Conservation (phyloP, 2,113 vertebrate species). For the Platysteira castanea region DNA sequence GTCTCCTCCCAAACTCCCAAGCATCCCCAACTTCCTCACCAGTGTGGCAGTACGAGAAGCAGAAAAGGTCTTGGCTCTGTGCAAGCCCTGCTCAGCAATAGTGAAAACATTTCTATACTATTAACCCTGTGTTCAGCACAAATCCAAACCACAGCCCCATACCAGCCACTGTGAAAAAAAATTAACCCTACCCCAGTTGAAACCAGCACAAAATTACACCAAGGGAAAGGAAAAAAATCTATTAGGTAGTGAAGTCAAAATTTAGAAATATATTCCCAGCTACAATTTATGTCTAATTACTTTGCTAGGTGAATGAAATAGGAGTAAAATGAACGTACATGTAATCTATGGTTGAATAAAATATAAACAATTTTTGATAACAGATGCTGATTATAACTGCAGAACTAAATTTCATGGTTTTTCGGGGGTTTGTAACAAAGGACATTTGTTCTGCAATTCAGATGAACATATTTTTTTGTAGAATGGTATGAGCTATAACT, state of each 20-base stretch:
- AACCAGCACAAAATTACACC: background rate
- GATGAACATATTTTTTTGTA: background rate
- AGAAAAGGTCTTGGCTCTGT: background rate
- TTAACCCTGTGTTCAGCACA: background rate
- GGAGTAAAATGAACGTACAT: background rate
- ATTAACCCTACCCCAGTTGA: background rate
- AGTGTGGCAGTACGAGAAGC: fast-evolving
- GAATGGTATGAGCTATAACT: background rate
- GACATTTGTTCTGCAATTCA: background rate
- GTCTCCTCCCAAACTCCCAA: background rate
- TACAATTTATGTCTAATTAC: background rate
- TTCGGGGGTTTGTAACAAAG: background rate
- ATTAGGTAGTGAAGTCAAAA: background rate
- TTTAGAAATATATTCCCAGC: background rate
- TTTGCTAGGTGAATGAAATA: constrained; percentile 23
- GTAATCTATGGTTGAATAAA: background rate
- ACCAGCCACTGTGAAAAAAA: background rate
- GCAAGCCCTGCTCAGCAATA: background rate
- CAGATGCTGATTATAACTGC: background rate
- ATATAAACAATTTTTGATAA: background rate
- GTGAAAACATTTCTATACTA: background rate
- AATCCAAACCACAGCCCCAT: background rate
- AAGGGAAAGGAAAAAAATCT: background rate
- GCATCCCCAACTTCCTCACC: fast-evolving
- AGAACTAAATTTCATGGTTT: background rate